phyloP scores from a whole-genome alignment of 1,140 invertebrate species.

The Coptotermes formosanus region DNA sequence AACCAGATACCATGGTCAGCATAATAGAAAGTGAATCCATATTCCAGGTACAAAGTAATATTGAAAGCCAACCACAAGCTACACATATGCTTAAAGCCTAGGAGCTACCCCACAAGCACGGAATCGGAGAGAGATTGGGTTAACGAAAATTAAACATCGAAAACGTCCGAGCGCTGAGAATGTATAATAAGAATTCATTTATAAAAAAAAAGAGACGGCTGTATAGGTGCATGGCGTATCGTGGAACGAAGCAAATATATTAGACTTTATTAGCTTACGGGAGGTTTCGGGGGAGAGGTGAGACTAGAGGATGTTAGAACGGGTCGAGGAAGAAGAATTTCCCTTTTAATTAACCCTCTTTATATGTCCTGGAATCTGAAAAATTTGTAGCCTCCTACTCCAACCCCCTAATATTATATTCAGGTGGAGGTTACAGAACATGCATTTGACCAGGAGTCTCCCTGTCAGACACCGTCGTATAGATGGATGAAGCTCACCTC shows the following conservation, averaged over 20 bases:
- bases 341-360: constrained; percentile 32
- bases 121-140: neutral
- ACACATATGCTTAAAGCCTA: neutral
- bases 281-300: neutral
- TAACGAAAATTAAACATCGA: constrained; percentile 23
- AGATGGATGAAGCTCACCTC: neutral
- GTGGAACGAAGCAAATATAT: constrained; percentile 24
- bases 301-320: neutral
- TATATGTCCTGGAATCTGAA: constrained; percentile 29
- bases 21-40: neutral
- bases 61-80: neutral
- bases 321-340: constrained; percentile 20
- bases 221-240: neutral
- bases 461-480: neutral
- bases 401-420: neutral
- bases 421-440: neutral
- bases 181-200: constrained; percentile 29
- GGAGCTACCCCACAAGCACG: neutral
- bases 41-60: neutral
- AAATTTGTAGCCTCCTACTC: constrained; percentile 23
- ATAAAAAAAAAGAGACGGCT: neutral
- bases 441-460: constrained; percentile 10
- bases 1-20: neutral
- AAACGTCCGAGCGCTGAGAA: neutral
- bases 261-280: constrained; percentile 31